Conservation (phyloP, 92 coral and sea anemone species). For the Heteractis magnifica region DNA sequence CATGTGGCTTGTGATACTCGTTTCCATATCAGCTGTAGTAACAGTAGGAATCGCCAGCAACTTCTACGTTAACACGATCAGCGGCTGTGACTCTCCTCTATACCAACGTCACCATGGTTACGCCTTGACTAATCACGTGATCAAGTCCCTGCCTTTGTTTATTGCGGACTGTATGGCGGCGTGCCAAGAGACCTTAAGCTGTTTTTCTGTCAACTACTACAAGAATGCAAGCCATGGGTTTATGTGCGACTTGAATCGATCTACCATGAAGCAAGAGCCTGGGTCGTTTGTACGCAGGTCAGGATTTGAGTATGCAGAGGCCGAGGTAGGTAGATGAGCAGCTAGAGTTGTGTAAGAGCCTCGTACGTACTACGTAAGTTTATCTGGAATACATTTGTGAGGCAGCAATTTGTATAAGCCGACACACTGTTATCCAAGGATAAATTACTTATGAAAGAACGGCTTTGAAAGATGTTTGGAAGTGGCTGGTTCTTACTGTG, state of each 20-base stretch:
- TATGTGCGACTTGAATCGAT: constrained; percentile 19
- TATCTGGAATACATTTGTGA: too few relatives aligned
- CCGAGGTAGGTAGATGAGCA: background rate
- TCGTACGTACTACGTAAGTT: too few relatives aligned
- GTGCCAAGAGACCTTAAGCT: background rate
- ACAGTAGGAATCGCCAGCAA: background rate
- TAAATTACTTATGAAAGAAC: too few relatives aligned
- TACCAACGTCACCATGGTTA: constrained; percentile 3
- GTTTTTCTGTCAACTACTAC: constrained; percentile 17
- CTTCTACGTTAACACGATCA: constrained; percentile 4
- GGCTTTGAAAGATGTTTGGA: too few relatives aligned
- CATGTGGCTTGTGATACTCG: background rate
- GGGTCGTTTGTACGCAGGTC: constrained; percentile 7
- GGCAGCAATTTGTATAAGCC: too few relatives aligned
- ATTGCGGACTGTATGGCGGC: constrained; percentile 4
- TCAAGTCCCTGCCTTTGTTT: constrained; percentile 6
- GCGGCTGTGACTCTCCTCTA: background rate
- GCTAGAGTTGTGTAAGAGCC: too few relatives aligned
- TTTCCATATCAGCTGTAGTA: background rate
- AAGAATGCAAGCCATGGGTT: background rate
- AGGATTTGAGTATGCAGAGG: constrained; percentile 11
- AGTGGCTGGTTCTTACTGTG: too few relatives aligned
- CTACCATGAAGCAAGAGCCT: background rate
- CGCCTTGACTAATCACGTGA: constrained; percentile 27
- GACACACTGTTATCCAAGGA: too few relatives aligned